These are phyloP conservation scores for Felis catus DNA, from an alignment of 2,113 vertebrate species.

Conservation along the genomic window DNA sequence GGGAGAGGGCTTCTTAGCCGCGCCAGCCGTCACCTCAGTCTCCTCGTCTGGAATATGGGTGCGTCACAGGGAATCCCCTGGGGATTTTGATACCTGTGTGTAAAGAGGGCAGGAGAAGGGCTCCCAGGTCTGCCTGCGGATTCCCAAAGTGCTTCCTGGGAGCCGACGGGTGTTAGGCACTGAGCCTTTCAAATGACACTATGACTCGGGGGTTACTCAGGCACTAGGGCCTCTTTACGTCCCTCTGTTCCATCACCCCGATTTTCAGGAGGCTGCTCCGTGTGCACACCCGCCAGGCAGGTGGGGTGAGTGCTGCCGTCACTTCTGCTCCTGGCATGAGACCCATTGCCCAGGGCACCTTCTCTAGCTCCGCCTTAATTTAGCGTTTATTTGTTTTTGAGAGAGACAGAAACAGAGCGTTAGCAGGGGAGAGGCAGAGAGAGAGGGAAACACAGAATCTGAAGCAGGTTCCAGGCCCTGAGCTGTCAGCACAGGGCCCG, in stretches of 20 bases:
- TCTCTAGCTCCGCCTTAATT: background rate
- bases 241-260: background rate
- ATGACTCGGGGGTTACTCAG: background rate
- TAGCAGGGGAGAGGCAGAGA: too few species aligned
- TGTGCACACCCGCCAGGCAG: background rate
- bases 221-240: background rate
- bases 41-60: background rate
- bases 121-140: rapidly evolving
- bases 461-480: too few species aligned
- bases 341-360: background rate
- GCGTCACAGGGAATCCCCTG: background rate
- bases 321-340: rapidly evolving
- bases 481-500: too few species aligned
- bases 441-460: too few species aligned
- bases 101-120: too few species aligned
- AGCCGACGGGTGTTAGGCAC: background rate
- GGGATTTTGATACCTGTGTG: background rate
- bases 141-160: background rate
- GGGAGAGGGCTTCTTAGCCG: background rate
- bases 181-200: background rate
- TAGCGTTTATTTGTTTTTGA: too few species aligned
- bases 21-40: rapidly evolving
- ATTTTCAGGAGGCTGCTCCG: background rate
- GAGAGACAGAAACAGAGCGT: too few species aligned
- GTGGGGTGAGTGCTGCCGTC: rapidly evolving